phyloP scores from a whole-genome alignment of 2,797 vertebrate genomes.

The Pristis pectinata region DNA sequence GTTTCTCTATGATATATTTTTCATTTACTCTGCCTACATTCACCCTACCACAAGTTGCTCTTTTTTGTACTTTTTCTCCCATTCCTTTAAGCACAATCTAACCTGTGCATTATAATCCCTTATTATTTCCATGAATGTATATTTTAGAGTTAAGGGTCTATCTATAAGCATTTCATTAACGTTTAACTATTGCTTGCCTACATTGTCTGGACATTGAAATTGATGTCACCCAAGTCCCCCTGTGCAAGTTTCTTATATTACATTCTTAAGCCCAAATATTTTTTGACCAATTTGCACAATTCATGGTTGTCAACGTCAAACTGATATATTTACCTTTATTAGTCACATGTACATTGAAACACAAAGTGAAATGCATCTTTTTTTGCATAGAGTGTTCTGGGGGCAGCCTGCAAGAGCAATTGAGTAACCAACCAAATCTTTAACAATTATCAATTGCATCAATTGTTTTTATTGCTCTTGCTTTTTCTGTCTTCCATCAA shows the following conservation, averaged over 20 bases:
- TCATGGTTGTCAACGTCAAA: not conserved
- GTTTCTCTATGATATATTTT: not conserved
- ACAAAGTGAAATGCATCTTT: too few relatives aligned
- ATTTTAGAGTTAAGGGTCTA: not conserved
- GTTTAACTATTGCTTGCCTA: not conserved
- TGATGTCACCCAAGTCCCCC: not conserved
- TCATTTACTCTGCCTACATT: not conserved
- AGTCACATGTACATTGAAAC: too few relatives aligned
- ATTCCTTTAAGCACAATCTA: not conserved
- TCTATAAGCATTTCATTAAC: not conserved
- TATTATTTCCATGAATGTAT: not conserved
- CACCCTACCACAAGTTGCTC: not conserved
- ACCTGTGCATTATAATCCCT: not conserved
- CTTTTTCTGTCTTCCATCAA: not conserved
- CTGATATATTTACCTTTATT: too few relatives aligned
- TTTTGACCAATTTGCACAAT: not conserved
- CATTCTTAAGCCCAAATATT: not conserved
- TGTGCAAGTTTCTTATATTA: not conserved
- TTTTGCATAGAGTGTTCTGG: too few relatives aligned
- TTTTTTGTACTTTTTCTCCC: not conserved
- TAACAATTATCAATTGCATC: not conserved
- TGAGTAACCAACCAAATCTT: not conserved
- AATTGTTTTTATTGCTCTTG: not conserved
- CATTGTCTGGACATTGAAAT: not conserved
- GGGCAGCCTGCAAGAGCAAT: too few relatives aligned